A percentile compares a stretch with the other conserved stretches of the same genome.
Evolutionary conservation across 1,140 invertebrate genomes (phyloP).

Genomic region (Manduca sexta): DNA sequence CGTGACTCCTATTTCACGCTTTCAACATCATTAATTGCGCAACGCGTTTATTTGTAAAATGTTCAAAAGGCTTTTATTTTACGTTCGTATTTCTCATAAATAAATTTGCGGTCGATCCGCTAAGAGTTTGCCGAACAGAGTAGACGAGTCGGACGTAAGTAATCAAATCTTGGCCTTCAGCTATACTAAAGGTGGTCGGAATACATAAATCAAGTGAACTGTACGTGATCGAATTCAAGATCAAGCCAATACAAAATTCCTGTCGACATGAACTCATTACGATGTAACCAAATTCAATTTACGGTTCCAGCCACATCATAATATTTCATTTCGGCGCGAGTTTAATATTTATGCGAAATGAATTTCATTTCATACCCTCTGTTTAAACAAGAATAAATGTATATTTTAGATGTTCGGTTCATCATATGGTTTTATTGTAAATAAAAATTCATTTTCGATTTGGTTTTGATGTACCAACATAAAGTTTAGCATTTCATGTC

Average conservation of each 20-base stretch:
- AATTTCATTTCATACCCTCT: conserved; percentile 26
- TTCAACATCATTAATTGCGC: conserved; percentile 16
- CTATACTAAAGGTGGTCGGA: conserved; percentile 59
- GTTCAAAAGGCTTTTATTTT: neutral
- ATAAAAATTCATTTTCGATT: conserved; percentile 14
- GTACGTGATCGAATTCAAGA: conserved; percentile 67
- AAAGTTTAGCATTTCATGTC: too few relatives aligned
- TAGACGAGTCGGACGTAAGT: conserved; percentile 40
- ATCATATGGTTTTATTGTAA: conserved; percentile 14
- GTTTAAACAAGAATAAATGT: conserved; percentile 33
- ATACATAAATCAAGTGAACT: conserved; percentile 66
- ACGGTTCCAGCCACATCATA: conserved; percentile 50
- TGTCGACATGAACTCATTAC: conserved; percentile 63
- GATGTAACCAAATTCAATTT: conserved; percentile 70
- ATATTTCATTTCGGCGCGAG: conserved; percentile 51
- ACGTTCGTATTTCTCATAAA: conserved; percentile 12
- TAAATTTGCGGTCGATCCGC: conserved; percentile 4
- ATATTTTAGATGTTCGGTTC: conserved; percentile 19
- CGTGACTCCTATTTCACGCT: conserved; percentile 13
- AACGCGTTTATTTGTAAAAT: neutral
- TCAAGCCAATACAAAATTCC: conserved; percentile 57
- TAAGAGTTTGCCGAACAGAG: conserved; percentile 32
- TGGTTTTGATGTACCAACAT: neutral
- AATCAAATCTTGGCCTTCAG: conserved; percentile 60
- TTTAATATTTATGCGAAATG: conserved; percentile 32